A percentile compares a stretch with the other conserved stretches of the same genome.
phyloP scores from a whole-genome alignment of 2,113 vertebrate species.

The Poicephalus meyeri region DNA sequence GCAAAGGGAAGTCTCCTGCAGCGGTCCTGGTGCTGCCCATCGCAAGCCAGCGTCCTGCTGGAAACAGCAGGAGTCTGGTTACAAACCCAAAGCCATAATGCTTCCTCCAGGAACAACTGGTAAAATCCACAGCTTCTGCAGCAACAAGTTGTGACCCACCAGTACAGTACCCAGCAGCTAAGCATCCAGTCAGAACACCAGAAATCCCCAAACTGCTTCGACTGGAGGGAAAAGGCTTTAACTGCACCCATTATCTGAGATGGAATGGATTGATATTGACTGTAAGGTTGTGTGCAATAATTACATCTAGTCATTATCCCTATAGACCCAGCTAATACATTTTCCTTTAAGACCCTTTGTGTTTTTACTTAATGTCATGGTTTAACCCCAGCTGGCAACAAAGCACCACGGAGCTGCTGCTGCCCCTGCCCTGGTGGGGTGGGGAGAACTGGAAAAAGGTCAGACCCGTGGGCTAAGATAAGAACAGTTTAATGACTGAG shows the following conservation, averaged over 20 bases:
- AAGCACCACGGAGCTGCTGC: not conserved
- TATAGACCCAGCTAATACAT: not conserved
- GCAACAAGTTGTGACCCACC: not conserved
- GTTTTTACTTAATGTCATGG: not conserved
- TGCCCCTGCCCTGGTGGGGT: not conserved
- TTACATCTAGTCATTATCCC: not conserved
- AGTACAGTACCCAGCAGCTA: no score
- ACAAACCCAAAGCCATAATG: not conserved
- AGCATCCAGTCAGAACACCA: not conserved
- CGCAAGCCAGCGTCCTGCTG: accelerated
- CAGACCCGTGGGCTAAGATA: not conserved
- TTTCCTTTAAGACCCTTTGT: not conserved
- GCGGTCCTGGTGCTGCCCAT: accelerated
- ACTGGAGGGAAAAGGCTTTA: not conserved
- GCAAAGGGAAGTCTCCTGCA: accelerated
- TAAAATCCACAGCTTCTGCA: not conserved
- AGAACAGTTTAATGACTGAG: not conserved
- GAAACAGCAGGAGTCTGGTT: not conserved
- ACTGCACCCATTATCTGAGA: not conserved
- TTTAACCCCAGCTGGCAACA: not conserved
- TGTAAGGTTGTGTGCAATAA: not conserved
- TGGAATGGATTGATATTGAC: not conserved
- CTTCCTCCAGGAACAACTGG: not conserved
- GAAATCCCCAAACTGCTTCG: not conserved
- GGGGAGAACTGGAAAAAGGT: not conserved